A percentile compares a stretch with the other conserved stretches of the same genome.
Evolutionary conservation across 2,888 invertebrate species (phyloP).

Genomic region (Erynnis tages): DNA sequence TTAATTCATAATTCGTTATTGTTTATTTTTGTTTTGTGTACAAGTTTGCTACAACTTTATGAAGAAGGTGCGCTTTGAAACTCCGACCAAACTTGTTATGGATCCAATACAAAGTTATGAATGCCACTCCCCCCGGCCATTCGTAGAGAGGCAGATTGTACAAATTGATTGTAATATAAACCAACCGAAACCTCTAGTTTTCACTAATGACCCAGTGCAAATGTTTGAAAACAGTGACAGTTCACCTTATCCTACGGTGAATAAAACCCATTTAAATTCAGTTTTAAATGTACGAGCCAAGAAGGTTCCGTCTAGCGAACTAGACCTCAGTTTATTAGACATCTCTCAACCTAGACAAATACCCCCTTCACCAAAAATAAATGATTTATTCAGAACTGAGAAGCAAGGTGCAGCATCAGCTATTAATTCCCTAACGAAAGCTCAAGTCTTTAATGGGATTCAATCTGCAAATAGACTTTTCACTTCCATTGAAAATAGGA

Average conservation of each 20-base stretch:
- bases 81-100: conserved; percentile 37
- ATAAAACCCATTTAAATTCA: conserved; percentile 47
- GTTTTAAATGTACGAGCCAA: conserved; percentile 36
- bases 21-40: too few relatives aligned
- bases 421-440: not conserved
- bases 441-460: not conserved
- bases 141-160: conserved; percentile 47
- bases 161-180: conserved; percentile 40
- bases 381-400: not conserved
- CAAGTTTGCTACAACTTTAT: conserved; percentile 39
- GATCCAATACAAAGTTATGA: conserved; percentile 58
- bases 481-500: conserved; percentile 45
- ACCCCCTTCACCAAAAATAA: not conserved
- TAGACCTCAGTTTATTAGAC: conserved; percentile 69
- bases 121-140: conserved; percentile 71
- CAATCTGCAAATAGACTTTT: conserved; percentile 34
- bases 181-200: conserved; percentile 43
- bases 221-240: conserved; percentile 61
- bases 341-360: conserved; percentile 42
- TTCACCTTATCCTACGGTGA: conserved; percentile 58
- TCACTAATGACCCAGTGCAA: conserved; percentile 56
- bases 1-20: not conserved
- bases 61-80: conserved; percentile 74
- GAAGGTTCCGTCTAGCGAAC: conserved; percentile 59
- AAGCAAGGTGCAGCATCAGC: not conserved